These are phyloP conservation scores for Acholoe squamosa DNA, from an alignment of 2,888 invertebrate species.

Conservation along the genomic window DNA sequence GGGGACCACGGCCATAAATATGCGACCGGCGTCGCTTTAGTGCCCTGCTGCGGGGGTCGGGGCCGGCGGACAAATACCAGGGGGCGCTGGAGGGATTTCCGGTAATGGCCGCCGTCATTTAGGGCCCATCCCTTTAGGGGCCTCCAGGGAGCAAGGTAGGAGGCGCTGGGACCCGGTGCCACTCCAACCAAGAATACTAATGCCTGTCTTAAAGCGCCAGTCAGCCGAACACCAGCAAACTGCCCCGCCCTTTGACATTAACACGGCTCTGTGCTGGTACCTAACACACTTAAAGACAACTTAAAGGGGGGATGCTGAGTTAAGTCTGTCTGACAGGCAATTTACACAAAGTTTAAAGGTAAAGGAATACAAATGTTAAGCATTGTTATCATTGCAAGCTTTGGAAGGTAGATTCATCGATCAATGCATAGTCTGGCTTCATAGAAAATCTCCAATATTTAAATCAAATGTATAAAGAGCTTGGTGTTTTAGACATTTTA, in stretches of 20 bases:
- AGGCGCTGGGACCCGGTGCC: not conserved
- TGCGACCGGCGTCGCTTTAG: constrained; percentile 52
- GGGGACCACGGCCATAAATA: constrained; percentile 40
- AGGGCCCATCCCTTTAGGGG: constrained; percentile 57
- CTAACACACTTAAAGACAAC: not conserved
- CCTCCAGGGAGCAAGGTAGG: constrained; percentile 22
- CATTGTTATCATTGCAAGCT: too few relatives aligned
- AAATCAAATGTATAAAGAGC: not conserved
- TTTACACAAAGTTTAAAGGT: too few relatives aligned
- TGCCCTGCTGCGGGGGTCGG: constrained; percentile 10
- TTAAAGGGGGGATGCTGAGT: not conserved
- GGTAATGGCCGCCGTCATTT: constrained; percentile 50
- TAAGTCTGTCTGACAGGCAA: too few relatives aligned
- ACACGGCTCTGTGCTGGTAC: not conserved
- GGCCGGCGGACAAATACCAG: constrained; percentile 50
- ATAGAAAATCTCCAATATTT: not conserved
- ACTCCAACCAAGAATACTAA: constrained; percentile 35
- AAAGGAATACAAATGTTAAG: too few relatives aligned
- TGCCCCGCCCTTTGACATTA: not conserved
- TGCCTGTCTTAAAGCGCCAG: constrained; percentile 33
- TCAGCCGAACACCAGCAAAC: not conserved
- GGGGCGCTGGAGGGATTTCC: constrained; percentile 53
- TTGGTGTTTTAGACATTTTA: not conserved
- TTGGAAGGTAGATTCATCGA: too few relatives aligned
- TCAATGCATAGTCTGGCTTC: too few relatives aligned